Base-by-base conservation (phyloP, 2,888 invertebrate species). In the Parasteatoda lunata region DNA sequence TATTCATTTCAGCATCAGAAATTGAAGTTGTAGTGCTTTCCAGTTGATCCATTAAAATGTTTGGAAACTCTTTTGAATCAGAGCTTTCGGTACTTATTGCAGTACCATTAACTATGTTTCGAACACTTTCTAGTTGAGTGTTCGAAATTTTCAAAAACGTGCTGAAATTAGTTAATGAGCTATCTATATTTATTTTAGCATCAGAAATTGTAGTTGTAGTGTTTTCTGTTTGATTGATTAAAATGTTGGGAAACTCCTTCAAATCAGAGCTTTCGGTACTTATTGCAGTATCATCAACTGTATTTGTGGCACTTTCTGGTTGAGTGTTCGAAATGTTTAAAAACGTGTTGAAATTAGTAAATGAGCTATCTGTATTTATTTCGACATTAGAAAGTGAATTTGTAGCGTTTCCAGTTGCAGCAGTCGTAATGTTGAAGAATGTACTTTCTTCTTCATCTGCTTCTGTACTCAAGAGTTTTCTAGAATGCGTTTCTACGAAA, bases 401-500 rank as follows among this genome's bases (percentile, higher is more conserved):
- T n/a, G 11, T 13, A 11, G 51, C 11, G 6, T 52, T 15, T 6
- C 3, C 5, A n/a, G 48, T 8, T 3, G 13, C 5, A 11, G 13
- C 49, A 15, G 3, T 8, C 51, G 71, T 5, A n/a, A n/a, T 59
- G n/a, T 59, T 59, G 9, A 9, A 59, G 8, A 7, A 59, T 30
- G 30, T 30, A 30, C 1, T 30, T 30, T 30, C 30, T 30, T 30
- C 30, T 2, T 30, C 30, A 30, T 30, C 30, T 30, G 30, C 30
- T 30, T 0, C 30, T 2, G 65, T 13, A 79, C 65, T 71, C 45
- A 85, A 64, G 30, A 85, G 84, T 47, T 49, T 73, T 15, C 84
- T 85, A 11, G 9, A 49, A 30, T 15, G 64, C 0, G 30, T 30
- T 30, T 30, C 30, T 30, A 30, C 30, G 2, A 30, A 2, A 30